Conservation (phyloP, 2,113 vertebrate genomes). For the Oncorhynchus masou region DNA sequence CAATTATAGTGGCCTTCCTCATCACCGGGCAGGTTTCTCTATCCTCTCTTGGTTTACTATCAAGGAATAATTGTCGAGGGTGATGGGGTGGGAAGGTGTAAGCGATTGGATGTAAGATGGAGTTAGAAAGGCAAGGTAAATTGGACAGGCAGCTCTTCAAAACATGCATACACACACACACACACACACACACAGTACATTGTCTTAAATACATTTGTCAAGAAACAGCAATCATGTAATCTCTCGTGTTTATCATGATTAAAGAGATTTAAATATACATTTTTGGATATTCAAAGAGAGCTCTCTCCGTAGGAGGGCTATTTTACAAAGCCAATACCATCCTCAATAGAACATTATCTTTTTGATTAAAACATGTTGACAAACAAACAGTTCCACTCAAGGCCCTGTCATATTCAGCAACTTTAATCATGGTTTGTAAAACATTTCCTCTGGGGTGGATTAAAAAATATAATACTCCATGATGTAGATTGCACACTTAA, state of each 20-base stretch:
- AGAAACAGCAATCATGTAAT: not conserved
- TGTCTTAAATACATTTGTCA: not conserved
- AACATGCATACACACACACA: not conserved
- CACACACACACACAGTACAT: not conserved
- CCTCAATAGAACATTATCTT: not conserved
- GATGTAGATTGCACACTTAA: conserved; percentile 59
- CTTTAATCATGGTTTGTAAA: conserved; percentile 51
- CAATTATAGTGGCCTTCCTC: conserved; percentile 47
- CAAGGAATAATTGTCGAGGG: not conserved
- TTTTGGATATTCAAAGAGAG: not conserved
- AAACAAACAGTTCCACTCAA: conserved; percentile 6
- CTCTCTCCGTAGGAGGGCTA: not conserved
- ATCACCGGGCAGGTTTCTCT: conserved; percentile 9
- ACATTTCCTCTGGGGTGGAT: conserved; percentile 47
- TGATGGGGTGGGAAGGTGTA: not conserved
- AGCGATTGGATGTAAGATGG: conserved; percentile 42
- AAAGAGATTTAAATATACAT: not conserved
- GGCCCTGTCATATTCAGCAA: conserved; percentile 24
- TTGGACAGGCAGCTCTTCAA: not conserved
- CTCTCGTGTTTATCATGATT: not conserved
- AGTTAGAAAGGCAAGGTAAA: conserved; percentile 34
- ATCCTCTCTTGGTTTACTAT: not conserved
- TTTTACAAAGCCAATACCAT: not conserved
- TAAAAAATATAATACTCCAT: conserved; percentile 51
- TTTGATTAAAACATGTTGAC: not conserved